phyloP scores from a whole-genome alignment of 2,888 invertebrate genomes.

The Osmoderma eremita region DNA sequence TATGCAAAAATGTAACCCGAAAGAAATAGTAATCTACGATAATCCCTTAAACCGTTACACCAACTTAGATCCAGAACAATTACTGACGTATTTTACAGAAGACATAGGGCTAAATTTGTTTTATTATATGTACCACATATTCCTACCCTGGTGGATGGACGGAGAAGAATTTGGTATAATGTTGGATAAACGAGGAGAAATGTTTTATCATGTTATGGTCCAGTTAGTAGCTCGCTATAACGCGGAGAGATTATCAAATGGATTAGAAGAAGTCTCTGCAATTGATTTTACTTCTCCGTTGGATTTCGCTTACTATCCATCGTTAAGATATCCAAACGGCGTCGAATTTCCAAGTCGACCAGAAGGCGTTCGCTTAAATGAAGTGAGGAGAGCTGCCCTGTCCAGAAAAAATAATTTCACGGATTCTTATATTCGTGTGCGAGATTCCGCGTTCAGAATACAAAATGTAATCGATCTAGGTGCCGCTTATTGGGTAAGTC shows the following conservation, averaged over 20 bases:
- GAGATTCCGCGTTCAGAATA: constrained; percentile 68
- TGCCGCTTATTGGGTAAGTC: constrained; percentile 59
- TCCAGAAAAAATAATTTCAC: constrained; percentile 59
- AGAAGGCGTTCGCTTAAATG: constrained; percentile 59
- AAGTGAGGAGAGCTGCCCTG: constrained; percentile 51
- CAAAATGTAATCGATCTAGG: constrained; percentile 71
- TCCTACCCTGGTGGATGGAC: constrained; percentile 73
- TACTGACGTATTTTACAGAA: constrained; percentile 73
- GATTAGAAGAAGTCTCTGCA: constrained; percentile 71
- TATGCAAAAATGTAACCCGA: no score
- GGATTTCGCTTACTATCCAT: constrained; percentile 72
- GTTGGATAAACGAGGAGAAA: constrained; percentile 67
- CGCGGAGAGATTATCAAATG: constrained; percentile 78
- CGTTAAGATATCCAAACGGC: constrained; percentile 73
- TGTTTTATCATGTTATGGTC: constrained; percentile 73
- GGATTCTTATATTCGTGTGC: constrained; percentile 63
- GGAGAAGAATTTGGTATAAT: constrained; percentile 57
- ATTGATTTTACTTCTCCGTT: constrained; percentile 67
- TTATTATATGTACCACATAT: constrained; percentile 71
- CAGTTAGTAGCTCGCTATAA: constrained; percentile 78
- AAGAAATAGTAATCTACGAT: no score
- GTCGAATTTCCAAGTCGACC: constrained; percentile 72
- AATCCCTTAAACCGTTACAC: no score
- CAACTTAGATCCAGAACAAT: constrained; percentile 67
- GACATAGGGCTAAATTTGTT: constrained; percentile 73